Evolutionary conservation across 2,113 vertebrate genomes (phyloP).

Genomic region (Symphodus melops): DNA sequence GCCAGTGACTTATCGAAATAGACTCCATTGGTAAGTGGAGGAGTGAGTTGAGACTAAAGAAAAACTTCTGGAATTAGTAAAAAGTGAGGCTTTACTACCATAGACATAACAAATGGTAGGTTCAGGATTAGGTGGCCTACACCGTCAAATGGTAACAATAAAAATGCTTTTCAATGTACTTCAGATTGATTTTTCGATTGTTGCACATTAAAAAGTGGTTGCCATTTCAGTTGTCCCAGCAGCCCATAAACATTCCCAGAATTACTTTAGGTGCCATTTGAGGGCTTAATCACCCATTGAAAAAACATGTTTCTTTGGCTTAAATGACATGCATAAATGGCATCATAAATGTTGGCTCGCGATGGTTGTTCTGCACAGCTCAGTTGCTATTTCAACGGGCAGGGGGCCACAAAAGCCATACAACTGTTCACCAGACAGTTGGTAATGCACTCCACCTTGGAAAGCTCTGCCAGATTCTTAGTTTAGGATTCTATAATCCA

Average conservation of each 20-base stretch:
- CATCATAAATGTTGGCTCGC: background rate
- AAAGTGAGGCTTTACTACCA: background rate
- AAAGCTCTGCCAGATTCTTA: background rate
- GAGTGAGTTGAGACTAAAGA: constrained; percentile 1
- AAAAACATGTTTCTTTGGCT: background rate
- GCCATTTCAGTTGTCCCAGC: background rate
- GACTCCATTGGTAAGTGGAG: background rate
- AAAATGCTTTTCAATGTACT: too few relatives aligned
- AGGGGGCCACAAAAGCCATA: background rate
- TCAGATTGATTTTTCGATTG: background rate
- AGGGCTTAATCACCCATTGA: background rate
- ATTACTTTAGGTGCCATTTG: background rate
- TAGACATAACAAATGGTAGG: background rate
- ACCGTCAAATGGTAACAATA: background rate
- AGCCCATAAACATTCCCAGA: background rate
- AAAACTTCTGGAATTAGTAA: background rate
- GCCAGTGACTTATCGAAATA: background rate
- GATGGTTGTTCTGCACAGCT: background rate
- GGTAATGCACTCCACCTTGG: background rate
- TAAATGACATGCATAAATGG: background rate
- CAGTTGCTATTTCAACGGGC: background rate
- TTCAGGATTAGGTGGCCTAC: background rate
- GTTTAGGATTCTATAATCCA: constrained; percentile 9
- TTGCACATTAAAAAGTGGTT: background rate
- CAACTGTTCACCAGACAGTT: background rate